These are phyloP conservation scores for Copsychus sechellarum DNA, from an alignment of 2,113 vertebrate genomes.

Conservation along the genomic window DNA sequence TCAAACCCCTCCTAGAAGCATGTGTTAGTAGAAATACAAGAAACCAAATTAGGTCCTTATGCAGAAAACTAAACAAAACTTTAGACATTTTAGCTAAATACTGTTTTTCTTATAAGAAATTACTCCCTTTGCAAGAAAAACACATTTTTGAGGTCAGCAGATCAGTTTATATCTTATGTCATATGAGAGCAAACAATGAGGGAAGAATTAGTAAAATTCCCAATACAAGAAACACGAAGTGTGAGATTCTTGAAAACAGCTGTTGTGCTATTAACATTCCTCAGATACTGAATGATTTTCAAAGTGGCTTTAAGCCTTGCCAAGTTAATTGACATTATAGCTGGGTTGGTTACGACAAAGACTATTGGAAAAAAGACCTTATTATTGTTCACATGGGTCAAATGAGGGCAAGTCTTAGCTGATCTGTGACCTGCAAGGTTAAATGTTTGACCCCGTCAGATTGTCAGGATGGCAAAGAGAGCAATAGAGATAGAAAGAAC, in stretches of 20 bases:
- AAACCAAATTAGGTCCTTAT: conserved; percentile 29
- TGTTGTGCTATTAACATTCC: conserved; percentile 55
- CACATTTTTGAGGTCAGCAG: conserved; percentile 51
- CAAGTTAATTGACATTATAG: conserved; percentile 55
- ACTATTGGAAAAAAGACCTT: conserved; percentile 22
- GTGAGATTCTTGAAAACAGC: conserved; percentile 53
- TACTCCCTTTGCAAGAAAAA: conserved; percentile 13
- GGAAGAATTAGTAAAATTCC: conserved; percentile 49
- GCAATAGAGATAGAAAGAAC: background rate
- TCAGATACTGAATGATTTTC: conserved; percentile 22
- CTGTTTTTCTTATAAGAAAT: conserved; percentile 32
- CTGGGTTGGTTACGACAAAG: conserved; percentile 11
- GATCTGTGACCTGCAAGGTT: conserved; percentile 53
- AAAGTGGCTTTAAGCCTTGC: conserved; percentile 38
- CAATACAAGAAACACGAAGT: conserved; percentile 41
- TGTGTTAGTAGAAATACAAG: background rate
- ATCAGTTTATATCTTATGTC: conserved; percentile 50
- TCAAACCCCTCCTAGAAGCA: background rate
- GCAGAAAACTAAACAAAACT: background rate
- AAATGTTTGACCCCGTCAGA: conserved; percentile 49
- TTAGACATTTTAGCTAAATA: background rate
- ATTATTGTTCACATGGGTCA: conserved; percentile 30
- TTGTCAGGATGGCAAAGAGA: background rate
- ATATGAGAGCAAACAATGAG: conserved; percentile 52
- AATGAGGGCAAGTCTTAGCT: conserved; percentile 21